phyloP scores from a whole-genome alignment of 2,797 vertebrate genomes.

The Caiman crocodilus region DNA sequence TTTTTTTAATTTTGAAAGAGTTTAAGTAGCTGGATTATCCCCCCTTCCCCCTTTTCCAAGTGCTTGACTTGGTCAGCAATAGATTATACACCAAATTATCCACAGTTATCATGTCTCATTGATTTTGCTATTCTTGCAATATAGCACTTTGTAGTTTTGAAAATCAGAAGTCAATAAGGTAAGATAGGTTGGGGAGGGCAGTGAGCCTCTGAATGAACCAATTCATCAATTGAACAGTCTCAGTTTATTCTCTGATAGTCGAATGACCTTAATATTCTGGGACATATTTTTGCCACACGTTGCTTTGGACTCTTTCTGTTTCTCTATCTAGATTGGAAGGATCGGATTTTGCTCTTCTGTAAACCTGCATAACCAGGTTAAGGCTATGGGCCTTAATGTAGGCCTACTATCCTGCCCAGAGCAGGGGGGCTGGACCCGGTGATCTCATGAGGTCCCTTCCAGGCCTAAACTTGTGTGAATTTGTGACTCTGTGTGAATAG shows the following conservation, averaged over 20 bases:
- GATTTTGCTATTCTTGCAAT: slow-evolving; percentile 50
- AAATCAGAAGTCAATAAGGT: slow-evolving; percentile 58
- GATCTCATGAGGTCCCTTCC: too few relatives aligned
- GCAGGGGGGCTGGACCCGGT: too few relatives aligned
- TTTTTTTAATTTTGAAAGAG: background rate
- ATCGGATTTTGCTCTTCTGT: background rate
- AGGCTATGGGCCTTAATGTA: too few relatives aligned
- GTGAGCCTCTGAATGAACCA: slow-evolving; percentile 19
- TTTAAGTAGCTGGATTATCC: background rate
- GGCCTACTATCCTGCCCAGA: too few relatives aligned
- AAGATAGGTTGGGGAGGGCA: slow-evolving; percentile 12
- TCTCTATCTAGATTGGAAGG: background rate
- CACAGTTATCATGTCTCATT: slow-evolving; percentile 31
- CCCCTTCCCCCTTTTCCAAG: slow-evolving; percentile 19
- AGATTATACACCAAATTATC: slow-evolving; percentile 46
- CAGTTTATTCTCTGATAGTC: background rate
- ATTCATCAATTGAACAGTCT: slow-evolving; percentile 28
- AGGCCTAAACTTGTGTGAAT: too few relatives aligned
- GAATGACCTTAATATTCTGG: background rate
- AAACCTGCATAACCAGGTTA: background rate
- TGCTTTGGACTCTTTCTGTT: background rate
- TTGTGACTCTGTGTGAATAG: too few relatives aligned
- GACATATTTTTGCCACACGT: background rate
- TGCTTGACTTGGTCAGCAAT: slow-evolving; percentile 6
- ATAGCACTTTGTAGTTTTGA: slow-evolving; percentile 37